phyloP scores from a whole-genome alignment of 2,888 invertebrate genomes.

The Drosophila mimetica region DNA sequence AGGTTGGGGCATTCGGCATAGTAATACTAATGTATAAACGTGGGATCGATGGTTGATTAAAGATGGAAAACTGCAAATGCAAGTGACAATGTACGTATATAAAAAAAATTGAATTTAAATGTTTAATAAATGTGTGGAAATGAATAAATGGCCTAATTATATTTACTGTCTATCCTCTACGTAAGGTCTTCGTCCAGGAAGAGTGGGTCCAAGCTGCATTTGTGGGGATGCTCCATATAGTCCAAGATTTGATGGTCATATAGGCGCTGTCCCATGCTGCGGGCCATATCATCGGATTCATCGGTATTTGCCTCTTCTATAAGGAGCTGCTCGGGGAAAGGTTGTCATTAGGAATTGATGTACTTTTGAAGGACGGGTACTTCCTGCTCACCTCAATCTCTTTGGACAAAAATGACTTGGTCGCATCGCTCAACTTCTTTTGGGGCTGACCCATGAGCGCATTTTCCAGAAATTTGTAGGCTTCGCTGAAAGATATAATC shows the following conservation, averaged over 20 bases:
- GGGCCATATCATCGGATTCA: slow-evolving; percentile 56
- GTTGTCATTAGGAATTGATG: fast-evolving
- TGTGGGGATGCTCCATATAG: slow-evolving; percentile 36
- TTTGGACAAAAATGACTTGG: slow-evolving; percentile 67
- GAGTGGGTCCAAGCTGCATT: slow-evolving; percentile 61
- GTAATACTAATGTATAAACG: slow-evolving; percentile 37
- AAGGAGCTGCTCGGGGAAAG: slow-evolving; percentile 48
- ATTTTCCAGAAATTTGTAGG: slow-evolving; percentile 79
- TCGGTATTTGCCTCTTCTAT: slow-evolving; percentile 77
- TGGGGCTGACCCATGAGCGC: slow-evolving; percentile 81
- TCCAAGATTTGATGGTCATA: slow-evolving; percentile 24
- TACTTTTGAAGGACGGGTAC: not conserved
- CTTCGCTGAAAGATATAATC: slow-evolving; percentile 55
- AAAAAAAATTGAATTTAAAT: slow-evolving; percentile 74
- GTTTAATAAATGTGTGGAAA: slow-evolving; percentile 81
- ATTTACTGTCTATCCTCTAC: slow-evolving; percentile 4
- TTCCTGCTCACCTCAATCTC: slow-evolving; percentile 74
- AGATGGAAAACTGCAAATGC: slow-evolving; percentile 53
- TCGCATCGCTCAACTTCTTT: slow-evolving; percentile 59
- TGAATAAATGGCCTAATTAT: slow-evolving; percentile 28
- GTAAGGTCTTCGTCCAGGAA: slow-evolving; percentile 44
- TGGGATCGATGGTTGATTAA: slow-evolving; percentile 21
- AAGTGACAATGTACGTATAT: slow-evolving; percentile 65
- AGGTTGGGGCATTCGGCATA: slow-evolving; percentile 45
- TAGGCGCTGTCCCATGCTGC: slow-evolving; percentile 55